Conservation (phyloP, 1,140 invertebrate species). For the Anastatus disparis region DNA sequence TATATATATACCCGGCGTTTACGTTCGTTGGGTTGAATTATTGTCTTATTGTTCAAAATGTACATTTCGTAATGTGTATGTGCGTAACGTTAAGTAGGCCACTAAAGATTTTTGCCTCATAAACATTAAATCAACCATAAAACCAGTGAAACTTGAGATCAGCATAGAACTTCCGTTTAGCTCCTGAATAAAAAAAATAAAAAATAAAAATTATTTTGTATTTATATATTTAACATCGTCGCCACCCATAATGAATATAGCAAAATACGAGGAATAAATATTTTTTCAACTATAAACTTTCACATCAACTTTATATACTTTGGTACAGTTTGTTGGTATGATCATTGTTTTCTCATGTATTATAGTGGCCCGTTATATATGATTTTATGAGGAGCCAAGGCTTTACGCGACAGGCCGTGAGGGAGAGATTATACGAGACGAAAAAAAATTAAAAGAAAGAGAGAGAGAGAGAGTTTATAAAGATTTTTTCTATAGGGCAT, state of each 20-base stretch:
- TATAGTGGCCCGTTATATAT: slow-evolving; percentile 17
- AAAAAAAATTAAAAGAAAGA: too few relatives aligned
- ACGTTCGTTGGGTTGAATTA: slow-evolving; percentile 28
- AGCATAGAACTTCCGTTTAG: slow-evolving; percentile 12
- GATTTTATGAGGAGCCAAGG: slow-evolving; percentile 38
- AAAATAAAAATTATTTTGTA: slow-evolving; percentile 24
- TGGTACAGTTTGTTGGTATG: too few relatives aligned
- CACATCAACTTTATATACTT: too few relatives aligned
- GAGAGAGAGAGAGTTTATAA: too few relatives aligned
- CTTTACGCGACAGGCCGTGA: slow-evolving; percentile 1
- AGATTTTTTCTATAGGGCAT: too few relatives aligned
- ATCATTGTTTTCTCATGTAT: slow-evolving; percentile 31
- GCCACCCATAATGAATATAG: too few relatives aligned
- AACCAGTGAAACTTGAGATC: slow-evolving; percentile 21
- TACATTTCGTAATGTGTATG: slow-evolving; percentile 20
- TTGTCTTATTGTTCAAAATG: slow-evolving; percentile 27
- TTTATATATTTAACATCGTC: too few relatives aligned
- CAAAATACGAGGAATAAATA: too few relatives aligned
- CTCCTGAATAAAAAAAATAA: too few relatives aligned
- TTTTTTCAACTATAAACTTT: too few relatives aligned
- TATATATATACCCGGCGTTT: neutral
- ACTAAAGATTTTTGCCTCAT: neutral
- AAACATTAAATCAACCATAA: neutral
- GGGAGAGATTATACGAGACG: slow-evolving; percentile 14
- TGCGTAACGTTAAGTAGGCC: slow-evolving; percentile 28